Conservation (phyloP, 1,140 invertebrate species). For the Sesamia nonagrioides region DNA sequence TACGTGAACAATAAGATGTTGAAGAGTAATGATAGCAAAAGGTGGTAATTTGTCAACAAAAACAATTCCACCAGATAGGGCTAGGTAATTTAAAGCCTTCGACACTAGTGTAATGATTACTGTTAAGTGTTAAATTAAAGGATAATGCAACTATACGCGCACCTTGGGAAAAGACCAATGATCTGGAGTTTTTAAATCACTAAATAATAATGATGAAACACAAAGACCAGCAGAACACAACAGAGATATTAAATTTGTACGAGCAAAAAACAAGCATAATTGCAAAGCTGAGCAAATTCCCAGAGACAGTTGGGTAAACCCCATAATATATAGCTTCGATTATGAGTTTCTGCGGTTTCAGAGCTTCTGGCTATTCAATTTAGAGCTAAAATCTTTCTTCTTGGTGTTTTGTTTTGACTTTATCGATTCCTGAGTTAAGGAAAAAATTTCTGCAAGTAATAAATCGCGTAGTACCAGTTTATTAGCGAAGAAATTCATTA, state of each 20-base stretch:
- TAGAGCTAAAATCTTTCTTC: constrained; percentile 16
- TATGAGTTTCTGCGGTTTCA: constrained; percentile 29
- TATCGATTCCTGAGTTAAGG: not conserved
- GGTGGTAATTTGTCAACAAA: not conserved
- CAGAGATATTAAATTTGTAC: constrained; percentile 7
- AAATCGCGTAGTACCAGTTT: not conserved
- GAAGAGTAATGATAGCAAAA: too few species aligned
- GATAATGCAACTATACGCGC: not conserved
- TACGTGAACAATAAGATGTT: not conserved
- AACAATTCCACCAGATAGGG: not conserved
- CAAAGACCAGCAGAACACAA: constrained; percentile 10
- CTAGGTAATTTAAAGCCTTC: not conserved
- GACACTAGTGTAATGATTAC: not conserved
- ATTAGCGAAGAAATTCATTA: not conserved
- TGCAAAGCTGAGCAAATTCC: constrained; percentile 40
- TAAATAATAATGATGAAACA: constrained; percentile 25
- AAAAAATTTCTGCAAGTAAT: not conserved
- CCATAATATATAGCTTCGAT: constrained; percentile 32
- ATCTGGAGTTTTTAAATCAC: not conserved
- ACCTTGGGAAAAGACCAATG: not conserved
- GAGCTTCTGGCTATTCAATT: constrained; percentile 20
- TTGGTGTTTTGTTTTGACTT: constrained; percentile 4
- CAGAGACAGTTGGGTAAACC: constrained; percentile 40
- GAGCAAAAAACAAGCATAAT: constrained; percentile 31
- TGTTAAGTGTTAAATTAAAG: constrained; percentile 4